These are phyloP conservation scores for Julus scanicus DNA, from an alignment of 2,888 invertebrate genomes.

Conservation along the genomic window DNA sequence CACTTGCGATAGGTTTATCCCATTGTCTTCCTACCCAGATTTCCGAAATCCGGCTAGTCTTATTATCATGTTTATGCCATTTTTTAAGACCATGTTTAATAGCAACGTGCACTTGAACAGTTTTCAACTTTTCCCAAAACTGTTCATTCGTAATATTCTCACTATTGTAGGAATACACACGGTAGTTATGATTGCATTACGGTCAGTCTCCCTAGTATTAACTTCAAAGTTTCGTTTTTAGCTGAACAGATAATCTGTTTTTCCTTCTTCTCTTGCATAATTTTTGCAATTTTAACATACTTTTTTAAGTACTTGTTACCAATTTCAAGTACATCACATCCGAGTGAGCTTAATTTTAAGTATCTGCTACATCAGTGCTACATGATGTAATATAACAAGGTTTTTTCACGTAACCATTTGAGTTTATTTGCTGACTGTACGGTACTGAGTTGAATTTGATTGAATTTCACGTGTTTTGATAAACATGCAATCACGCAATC, in stretches of 20 bases:
- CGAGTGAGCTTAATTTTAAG: too few relatives aligned
- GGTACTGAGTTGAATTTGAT: too few relatives aligned
- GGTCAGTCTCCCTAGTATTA: neutral
- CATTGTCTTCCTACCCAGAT: conserved; percentile 4
- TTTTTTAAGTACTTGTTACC: neutral
- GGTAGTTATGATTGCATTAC: neutral
- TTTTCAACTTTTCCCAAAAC: neutral
- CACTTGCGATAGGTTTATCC: neutral
- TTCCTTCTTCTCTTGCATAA: neutral
- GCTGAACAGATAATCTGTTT: neutral
- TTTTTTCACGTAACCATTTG: too few relatives aligned
- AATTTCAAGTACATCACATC: neutral
- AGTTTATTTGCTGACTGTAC: too few relatives aligned
- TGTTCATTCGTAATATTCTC: neutral
- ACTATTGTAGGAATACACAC: neutral
- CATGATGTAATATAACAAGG: too few relatives aligned
- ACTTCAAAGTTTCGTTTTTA: neutral
- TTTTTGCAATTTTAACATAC: neutral
- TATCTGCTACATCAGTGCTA: too few relatives aligned
- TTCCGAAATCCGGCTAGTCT: conserved; percentile 31
- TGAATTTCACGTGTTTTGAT: too few relatives aligned
- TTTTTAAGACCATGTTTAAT: neutral
- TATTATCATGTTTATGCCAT: neutral
- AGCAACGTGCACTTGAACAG: conserved; percentile 1
- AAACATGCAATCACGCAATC: too few relatives aligned